Conservation (phyloP, 2,113 vertebrate species). For the Gallinago jamesoni region DNA sequence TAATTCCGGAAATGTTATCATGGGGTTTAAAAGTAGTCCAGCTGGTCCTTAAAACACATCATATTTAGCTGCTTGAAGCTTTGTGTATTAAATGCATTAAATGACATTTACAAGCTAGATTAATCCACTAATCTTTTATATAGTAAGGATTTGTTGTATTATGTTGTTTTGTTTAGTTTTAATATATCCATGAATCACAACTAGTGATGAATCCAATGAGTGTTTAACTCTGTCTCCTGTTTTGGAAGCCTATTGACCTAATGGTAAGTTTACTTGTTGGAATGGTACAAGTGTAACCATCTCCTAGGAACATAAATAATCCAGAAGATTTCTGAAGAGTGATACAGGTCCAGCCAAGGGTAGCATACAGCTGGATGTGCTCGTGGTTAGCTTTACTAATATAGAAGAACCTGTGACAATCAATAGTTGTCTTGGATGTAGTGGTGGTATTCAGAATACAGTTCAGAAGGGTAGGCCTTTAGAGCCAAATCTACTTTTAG, state of each 20-base stretch:
- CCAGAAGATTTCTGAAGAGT: background rate
- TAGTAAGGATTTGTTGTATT: background rate
- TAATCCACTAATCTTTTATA: background rate
- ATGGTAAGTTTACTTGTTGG: background rate
- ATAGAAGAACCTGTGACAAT: background rate
- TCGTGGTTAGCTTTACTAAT: background rate
- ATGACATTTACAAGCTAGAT: background rate
- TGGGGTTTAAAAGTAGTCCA: background rate
- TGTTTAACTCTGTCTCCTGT: background rate
- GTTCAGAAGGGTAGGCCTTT: background rate
- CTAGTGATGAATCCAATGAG: background rate
- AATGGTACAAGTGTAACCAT: background rate
- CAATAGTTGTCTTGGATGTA: background rate
- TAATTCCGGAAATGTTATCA: background rate
- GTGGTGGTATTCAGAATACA: background rate
- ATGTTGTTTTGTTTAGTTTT: background rate
- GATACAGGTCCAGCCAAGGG: rapidly evolving
- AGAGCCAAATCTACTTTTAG: background rate
- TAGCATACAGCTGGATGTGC: background rate
- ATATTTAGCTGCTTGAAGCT: background rate
- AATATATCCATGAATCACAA: background rate
- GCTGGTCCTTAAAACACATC: background rate
- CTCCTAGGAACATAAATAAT: background rate
- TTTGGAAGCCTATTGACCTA: background rate
- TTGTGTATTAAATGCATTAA: background rate